Conservation (phyloP, 2,888 invertebrate species). For the Coleophora deauratella region DNA sequence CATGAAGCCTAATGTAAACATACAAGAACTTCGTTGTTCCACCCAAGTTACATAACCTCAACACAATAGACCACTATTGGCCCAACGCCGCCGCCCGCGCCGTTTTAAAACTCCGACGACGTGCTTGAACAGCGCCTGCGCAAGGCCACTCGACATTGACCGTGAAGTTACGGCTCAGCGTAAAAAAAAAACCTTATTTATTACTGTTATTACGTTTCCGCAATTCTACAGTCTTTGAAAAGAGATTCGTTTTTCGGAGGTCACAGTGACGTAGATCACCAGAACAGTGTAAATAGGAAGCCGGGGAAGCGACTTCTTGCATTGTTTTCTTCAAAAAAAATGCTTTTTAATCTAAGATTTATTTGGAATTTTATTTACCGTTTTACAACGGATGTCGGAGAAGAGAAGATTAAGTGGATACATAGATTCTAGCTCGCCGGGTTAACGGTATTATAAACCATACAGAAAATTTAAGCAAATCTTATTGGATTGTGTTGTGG, state of each 20-base stretch:
- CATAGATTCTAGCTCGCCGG: too few species aligned
- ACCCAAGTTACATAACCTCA: slow-evolving; percentile 52
- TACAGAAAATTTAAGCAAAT: too few species aligned
- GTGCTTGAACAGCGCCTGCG: slow-evolving; percentile 36
- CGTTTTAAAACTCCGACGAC: slow-evolving; percentile 24
- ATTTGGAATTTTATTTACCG: background rate
- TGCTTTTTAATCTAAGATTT: background rate
- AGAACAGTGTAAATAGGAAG: slow-evolving; percentile 19
- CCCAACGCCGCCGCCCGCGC: slow-evolving; percentile 38
- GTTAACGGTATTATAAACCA: too few species aligned
- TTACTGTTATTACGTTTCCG: slow-evolving; percentile 46
- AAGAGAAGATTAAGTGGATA: too few species aligned
- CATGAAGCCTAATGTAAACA: too few species aligned
- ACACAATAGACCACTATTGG: slow-evolving; percentile 39
- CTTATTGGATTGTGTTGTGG: too few species aligned
- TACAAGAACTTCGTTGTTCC: background rate
- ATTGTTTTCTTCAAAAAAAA: too few species aligned
- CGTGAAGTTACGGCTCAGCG: slow-evolving; percentile 57
- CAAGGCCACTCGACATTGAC: slow-evolving; percentile 70
- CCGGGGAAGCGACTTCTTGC: too few species aligned
- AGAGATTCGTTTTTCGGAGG: slow-evolving; percentile 22
- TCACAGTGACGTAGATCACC: slow-evolving; percentile 26
- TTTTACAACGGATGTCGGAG: background rate
- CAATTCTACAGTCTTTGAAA: slow-evolving; percentile 40
- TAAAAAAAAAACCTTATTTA: slow-evolving; percentile 46